Base-by-base conservation (phyloP, 2,797 vertebrate species). In the Leuciscus waleckii region DNA sequence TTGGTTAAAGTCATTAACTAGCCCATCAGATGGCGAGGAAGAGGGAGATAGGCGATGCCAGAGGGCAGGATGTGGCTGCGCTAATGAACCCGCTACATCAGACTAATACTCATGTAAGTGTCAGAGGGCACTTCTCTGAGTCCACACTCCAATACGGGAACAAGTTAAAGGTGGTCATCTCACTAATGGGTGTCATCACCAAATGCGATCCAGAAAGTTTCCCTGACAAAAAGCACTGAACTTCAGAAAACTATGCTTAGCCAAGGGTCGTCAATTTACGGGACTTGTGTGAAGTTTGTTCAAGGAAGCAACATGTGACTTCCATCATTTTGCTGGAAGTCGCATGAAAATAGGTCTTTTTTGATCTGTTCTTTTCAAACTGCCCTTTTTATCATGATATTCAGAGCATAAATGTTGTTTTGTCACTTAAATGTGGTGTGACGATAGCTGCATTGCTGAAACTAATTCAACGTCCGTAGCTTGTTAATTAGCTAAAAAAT, bases 1-100 rank as follows among this genome's bases (percentile, higher is more conserved):
- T 86, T 88, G 82, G 78, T 82, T 84, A 61, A 86, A 88, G 73
- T 78, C 82, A 81, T 88, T 82, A 81, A 78, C 69, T 73, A 76
- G 76, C 46, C 67, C 67, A 58, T 84, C 85, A 77, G 71, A 86
- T 75, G 71, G 56, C 11, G 71, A 84, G 79, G 61, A 81, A 69
- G 70, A 79, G 19, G 35, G 65, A 74, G 82, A 46, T 69, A 65
- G 79, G 75, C 35, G 21, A 73, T 87, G 86, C 81, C 73, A 32
- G 67, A 85, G 73, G 73, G 73, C 65, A 78, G 78, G 51, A 81
- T 49, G 58, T 63, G 78, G 78, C 71, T 61, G 83, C 74, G 37
- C 83, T 87, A 85, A 87, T 85, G 83, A 87, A 85, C 83, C 73
- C 46, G 29, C 71, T 82, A 69, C 84, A 87, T 82, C 65, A 54